Evolutionary conservation across 2,888 invertebrate genomes (phyloP), one percentile per base, ranked within the genome.

Genomic region (Dyspetes luteomarginatus): DNA sequence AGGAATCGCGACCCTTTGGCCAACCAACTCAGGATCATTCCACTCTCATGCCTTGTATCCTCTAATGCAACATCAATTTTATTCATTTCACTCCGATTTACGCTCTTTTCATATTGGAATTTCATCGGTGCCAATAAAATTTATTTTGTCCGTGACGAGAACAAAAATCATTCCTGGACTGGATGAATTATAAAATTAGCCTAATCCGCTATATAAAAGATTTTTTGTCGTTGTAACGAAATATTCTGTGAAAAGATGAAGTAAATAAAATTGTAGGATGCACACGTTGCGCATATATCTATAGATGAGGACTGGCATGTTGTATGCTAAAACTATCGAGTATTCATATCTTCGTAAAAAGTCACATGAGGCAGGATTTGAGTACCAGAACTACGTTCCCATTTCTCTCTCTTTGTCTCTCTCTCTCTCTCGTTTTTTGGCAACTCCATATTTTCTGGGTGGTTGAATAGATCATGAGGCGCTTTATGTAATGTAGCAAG

Each of bases 371-470:
- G 73, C 73, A 74, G 17, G 55, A 30, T 74, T 74, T 56, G 73
- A 74, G 65, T 56, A 74, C 65, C 56, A 48, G 24, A 55, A 55
- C 73, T 65, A 74, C 73, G 73, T 65, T 65, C 36, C 36, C 36
- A 1, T 36, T 2, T 12, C 9, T 9, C 36, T 9, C 5, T 5
- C 28, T 5, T 5, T 5, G 3, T n/a, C 43, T n/a, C 43, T 15
- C 50, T 19, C 22, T 52, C 0, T 12, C 4, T 22, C 22, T 52
- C 52, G 52, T 52, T 75, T 17, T 36, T 62, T 58, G 26, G 67
- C 74, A 75, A 75, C 58, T 67, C 56, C 74, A 67, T 67, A 75
- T 75, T 75, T 75, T 75, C 74, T 58, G 74, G 74, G 67, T 75
- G 67, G 74, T 67, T 58, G 58, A 58, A 75, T 75, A 56, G 56